Evolutionary conservation across 2,113 vertebrate species (phyloP), one percentile per base, ranked within the genome.

Genomic region (Sterna hirundo): DNA sequence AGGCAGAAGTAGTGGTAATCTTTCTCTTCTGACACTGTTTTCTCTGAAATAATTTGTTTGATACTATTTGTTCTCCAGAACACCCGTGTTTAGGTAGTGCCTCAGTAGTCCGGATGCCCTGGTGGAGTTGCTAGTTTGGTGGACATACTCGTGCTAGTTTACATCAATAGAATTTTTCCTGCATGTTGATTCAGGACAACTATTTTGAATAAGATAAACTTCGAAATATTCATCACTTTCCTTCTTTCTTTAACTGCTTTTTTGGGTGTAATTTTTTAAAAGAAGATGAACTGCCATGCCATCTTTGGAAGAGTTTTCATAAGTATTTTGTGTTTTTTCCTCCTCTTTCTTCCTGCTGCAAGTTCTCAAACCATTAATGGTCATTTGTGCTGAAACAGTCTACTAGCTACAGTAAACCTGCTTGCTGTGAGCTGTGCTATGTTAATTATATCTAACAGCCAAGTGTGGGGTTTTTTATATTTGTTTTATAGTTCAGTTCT

Each of bases 141-240:
- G 69, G 22, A 79, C 6, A 15, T 27, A 64, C 13, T 78, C 29
- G 27, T 32, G 21, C 34, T 92, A 64, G 40, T 72, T 92, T 72
- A 68, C 11, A 29, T 84, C 70, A 72, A 82, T 58, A 89, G 40
- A 91, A 40, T 87, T 92, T 85, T 57, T 94, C 49, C 52, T 75
- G 14, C 68, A 52, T 62, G 27, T 65, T 85, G 52, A 76, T 72
- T 94, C 65, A 62, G 61, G 57, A 76, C 30, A 64, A 81, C 40
- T 83, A 64, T 91, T 96, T 89, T 82, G 57, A 95, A 87, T 60
- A 66, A 65, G 44, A 78, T 52, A 82, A 93, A 65, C 34, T 92
- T 57, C 38, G 23, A 92, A 86, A 40, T 78, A 27, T 80, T 79
- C 1, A 0, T 49, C 70, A n/a, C 49, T 46, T 71, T 82, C 91